Conservation (phyloP, 2,797 vertebrate species). For the Xenentodon cancila region DNA sequence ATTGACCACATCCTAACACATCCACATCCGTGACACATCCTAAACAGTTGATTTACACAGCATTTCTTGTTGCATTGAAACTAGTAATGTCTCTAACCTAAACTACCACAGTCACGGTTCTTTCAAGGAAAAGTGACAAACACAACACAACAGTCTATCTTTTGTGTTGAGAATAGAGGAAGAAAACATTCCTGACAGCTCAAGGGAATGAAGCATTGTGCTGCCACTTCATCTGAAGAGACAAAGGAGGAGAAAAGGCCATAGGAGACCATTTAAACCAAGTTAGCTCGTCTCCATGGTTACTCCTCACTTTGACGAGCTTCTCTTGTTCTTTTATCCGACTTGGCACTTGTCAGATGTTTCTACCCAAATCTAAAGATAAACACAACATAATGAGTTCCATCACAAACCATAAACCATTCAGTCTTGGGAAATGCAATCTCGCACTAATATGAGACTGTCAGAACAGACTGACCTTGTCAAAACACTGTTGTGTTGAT, state of each 20-base stretch:
- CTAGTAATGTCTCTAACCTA: conserved; percentile 20
- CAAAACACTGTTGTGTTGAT: neutral
- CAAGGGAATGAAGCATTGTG: conserved; percentile 62
- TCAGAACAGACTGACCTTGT: too few relatives aligned
- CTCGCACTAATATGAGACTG: too few relatives aligned
- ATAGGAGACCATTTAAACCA: conserved; percentile 55
- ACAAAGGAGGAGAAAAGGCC: conserved; percentile 61
- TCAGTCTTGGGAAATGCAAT: neutral
- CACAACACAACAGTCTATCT: conserved; percentile 45
- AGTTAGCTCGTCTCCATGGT: conserved; percentile 70
- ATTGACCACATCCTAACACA: conserved; percentile 12
- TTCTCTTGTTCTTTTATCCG: conserved; percentile 39
- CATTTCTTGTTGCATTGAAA: conserved; percentile 4
- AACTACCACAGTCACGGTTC: conserved; percentile 32
- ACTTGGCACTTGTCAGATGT: conserved; percentile 42
- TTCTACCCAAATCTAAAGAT: conserved; percentile 40
- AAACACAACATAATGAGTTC: conserved; percentile 14
- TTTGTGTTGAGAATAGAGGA: conserved; percentile 57
- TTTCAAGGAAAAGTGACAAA: conserved; percentile 52
- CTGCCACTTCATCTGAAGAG: conserved; percentile 51
- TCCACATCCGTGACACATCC: neutral
- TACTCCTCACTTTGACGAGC: conserved; percentile 56
- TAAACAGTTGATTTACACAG: conserved; percentile 13
- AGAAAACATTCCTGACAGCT: conserved; percentile 62
- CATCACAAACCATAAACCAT: conserved; percentile 6